A percentile compares a stretch with the other conserved stretches of the same genome.
phyloP scores from a whole-genome alignment of 2,888 invertebrate genomes.

The Mystacides longicornis region DNA sequence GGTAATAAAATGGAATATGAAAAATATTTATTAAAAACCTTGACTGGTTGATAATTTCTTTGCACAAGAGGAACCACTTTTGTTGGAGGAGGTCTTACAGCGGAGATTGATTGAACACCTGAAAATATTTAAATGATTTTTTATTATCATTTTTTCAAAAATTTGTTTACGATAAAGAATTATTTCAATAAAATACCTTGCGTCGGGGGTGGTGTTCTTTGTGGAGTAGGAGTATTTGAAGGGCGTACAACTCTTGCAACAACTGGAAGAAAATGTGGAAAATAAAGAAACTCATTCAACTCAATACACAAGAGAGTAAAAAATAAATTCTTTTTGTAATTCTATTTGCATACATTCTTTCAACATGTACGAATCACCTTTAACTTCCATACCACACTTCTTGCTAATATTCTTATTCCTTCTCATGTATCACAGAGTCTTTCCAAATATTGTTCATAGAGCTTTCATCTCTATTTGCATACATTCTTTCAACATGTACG shows the following conservation, averaged over 20 bases:
- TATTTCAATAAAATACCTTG: constrained; percentile 9
- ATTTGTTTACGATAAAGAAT: not conserved
- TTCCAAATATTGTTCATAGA: no score
- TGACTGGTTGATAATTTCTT: constrained; percentile 44
- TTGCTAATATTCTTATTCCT: no score
- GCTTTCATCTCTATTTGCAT: no score
- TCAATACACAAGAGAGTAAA: no score
- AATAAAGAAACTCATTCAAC: not conserved
- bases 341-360: no score
- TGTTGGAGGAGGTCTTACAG: constrained; percentile 30
- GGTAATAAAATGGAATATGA: not conserved
- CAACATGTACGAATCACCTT: no score
- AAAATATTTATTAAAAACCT: constrained; percentile 31
- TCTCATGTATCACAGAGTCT: no score
- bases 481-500: no score
- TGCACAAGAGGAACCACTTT: constrained; percentile 42
- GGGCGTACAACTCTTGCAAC: constrained; percentile 23
- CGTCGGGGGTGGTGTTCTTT: constrained; percentile 24
- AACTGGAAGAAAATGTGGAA: constrained; percentile 15
- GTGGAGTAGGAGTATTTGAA: constrained; percentile 18
- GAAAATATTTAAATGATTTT: constrained; percentile 5
- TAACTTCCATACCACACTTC: no score
- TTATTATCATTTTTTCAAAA: not conserved
- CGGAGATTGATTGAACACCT: constrained; percentile 20
- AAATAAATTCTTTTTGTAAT: no score